Conservation (phyloP, 1,140 invertebrate genomes). For the Linepithema humile region DNA sequence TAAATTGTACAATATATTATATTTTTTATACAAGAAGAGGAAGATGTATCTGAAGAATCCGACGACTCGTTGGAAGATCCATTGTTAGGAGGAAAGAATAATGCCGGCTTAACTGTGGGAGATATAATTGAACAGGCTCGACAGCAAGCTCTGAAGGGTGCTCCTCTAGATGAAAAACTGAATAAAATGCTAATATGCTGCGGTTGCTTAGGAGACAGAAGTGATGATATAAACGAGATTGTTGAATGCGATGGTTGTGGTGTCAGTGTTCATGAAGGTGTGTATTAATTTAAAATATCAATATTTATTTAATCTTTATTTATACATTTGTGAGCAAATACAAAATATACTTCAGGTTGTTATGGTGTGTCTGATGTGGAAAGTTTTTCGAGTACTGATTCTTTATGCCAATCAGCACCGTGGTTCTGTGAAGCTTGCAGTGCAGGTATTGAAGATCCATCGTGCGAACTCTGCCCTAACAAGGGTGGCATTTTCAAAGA, state of each 20-base stretch:
- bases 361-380: conserved; percentile 97
- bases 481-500: conserved; percentile 97
- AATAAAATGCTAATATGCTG: conserved; percentile 91
- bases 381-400: conserved; percentile 95
- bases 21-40: conserved; percentile 75
- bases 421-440: conserved; percentile 99
- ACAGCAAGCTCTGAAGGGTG: conserved; percentile 80
- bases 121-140: conserved; percentile 85
- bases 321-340: background rate
- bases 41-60: conserved; percentile 84
- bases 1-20: too few species aligned
- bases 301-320: background rate
- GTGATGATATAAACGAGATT: conserved; percentile 97
- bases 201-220: conserved; percentile 96
- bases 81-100: conserved; percentile 84
- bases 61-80: conserved; percentile 84
- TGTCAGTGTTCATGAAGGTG: conserved; percentile 97
- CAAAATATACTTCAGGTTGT: conserved; percentile 87
- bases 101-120: conserved; percentile 82
- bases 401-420: conserved; percentile 96
- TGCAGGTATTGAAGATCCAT: conserved; percentile 93
- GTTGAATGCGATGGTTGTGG: conserved; percentile 98
- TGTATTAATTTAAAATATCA: conserved; percentile 33
- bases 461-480: conserved; percentile 94
- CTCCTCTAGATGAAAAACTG: conserved; percentile 82